Evolutionary conservation across 2,797 vertebrate genomes (phyloP).

Genomic region (Alosa sapidissima): DNA sequence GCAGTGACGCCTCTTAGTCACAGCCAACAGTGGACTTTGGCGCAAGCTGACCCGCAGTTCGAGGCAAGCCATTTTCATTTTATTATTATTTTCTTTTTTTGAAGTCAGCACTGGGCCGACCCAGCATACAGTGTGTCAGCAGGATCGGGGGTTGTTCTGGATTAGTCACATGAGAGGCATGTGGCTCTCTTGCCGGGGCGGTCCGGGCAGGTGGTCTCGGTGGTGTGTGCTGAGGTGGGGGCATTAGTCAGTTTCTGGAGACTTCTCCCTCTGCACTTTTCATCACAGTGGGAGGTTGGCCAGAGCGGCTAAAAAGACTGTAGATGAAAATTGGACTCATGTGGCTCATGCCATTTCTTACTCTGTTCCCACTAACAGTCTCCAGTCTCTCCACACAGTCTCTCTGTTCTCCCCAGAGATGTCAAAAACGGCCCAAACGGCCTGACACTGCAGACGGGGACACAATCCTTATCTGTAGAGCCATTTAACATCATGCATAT

Average conservation of each 20-base stretch:
- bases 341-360: not conserved
- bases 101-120: not conserved
- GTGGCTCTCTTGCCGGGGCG: not conserved
- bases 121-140: not conserved
- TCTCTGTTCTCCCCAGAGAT: not conserved
- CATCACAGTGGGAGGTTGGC: not conserved
- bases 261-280: not conserved
- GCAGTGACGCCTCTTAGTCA: constrained; percentile 1
- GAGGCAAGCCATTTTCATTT: not conserved
- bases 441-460: not conserved
- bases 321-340: not conserved
- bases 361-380: not conserved
- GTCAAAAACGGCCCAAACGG: not conserved
- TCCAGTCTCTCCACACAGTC: not conserved
- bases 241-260: not conserved
- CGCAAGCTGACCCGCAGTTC: not conserved
- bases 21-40: constrained; percentile 1
- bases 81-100: not conserved
- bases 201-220: not conserved
- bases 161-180: not conserved
- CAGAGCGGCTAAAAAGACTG: not conserved
- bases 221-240: not conserved
- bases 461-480: not conserved
- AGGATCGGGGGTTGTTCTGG: not conserved
- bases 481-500: not conserved